These are phyloP conservation scores for Acanthopleura granulata DNA, from an alignment of 2,888 invertebrate genomes.

Conservation along the genomic window DNA sequence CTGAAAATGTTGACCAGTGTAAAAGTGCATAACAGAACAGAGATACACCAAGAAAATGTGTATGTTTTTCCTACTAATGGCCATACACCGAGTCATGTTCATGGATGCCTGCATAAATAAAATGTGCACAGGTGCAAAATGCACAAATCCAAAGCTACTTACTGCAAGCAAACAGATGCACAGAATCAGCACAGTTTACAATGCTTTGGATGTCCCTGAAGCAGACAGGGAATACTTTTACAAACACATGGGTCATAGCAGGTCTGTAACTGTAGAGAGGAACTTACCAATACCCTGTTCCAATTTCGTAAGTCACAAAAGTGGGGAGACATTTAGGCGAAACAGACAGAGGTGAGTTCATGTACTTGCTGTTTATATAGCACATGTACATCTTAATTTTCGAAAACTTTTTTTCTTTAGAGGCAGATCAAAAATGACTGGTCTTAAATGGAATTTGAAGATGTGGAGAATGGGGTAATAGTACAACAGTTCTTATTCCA, in stretches of 20 bases:
- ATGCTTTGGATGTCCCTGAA: not conserved
- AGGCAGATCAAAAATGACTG: no score
- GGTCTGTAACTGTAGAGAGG: no score
- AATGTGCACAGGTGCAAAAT: not conserved
- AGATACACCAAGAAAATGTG: not conserved
- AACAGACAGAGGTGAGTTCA: no score
- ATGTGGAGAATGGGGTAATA: no score
- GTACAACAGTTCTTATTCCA: no score
- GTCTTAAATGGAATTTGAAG: no score
- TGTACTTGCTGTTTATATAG: no score
- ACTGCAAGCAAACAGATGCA: conserved; percentile 3
- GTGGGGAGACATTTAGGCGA: not conserved
- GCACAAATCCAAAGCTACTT: not conserved
- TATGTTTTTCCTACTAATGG: not conserved
- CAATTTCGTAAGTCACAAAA: not conserved
- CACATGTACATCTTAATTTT: no score
- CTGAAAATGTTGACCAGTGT: not conserved
- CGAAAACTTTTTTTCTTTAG: no score
- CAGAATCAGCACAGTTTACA: not conserved
- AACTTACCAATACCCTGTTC: no score
- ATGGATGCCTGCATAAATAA: not conserved
- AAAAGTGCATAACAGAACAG: not conserved
- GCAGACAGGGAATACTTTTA: not conserved
- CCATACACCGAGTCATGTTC: not conserved
- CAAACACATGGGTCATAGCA: not conserved